Base-by-base conservation (phyloP, 1,140 invertebrate species). In the Anastatus disparis region DNA sequence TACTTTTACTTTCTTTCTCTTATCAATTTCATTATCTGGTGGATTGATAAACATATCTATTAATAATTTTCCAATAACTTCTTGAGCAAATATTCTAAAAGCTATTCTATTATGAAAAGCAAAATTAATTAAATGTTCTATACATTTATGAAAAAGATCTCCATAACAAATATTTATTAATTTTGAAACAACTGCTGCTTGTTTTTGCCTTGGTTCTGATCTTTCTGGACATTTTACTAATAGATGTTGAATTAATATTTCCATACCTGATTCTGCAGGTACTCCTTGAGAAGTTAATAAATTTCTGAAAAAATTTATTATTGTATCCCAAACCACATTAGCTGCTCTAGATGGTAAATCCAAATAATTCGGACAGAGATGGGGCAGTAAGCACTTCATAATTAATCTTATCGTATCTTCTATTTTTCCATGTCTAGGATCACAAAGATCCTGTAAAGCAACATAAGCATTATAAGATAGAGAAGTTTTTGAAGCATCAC, bases 161-260 rank as follows among this genome's bases (percentile, higher is more conserved):
- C 75, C 74, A 3, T 82, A 77, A 27, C 88, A 83, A 26, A 86
- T 73, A 61, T 78, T 77, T 15, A 90, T 74, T 3, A 91, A 77
- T 61, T 82, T 86, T 8, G 88, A 75, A 12, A 91, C 75, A 13
- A 87, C 74, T 52, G 81, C 69, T 10, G 89, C 86, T 31, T 88
- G 87, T 74, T 87, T 89, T 35, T 83, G 82, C 66, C 90, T 78
- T 27, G 86, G 86, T 55, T 91, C 90, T 1, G 87, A 74, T 72
- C 86, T 84, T 52, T 91, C 90, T 15, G 89, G 87, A 63, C 88
- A 87, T 46, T 86, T 86, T 0, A 85, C 64, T 78, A 90, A 89
- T 15, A 91, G 58, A 17, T 90, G 86, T 61, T 91, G 89, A 17
- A 91, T 77, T 3, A 91, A 74, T 63, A 84, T 87, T 62, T 82